Evolutionary conservation across 2,113 vertebrate species (phyloP).

Genomic region (Sphaerodactylus townsendi): DNA sequence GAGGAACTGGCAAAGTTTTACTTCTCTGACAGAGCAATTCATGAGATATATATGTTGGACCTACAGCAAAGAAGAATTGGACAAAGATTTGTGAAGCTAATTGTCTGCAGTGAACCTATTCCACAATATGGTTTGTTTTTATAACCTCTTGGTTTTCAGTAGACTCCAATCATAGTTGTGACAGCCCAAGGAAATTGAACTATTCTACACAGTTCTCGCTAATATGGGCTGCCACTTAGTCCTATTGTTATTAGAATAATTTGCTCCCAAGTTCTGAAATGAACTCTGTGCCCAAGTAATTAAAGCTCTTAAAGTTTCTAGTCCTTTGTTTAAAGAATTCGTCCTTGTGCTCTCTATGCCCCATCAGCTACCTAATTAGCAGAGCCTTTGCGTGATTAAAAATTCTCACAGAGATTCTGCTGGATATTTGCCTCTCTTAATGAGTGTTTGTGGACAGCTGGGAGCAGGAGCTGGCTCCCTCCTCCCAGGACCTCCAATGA

Average conservation of each 20-base stretch:
- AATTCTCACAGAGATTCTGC: conserved; percentile 99
- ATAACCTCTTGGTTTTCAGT: conserved; percentile 33
- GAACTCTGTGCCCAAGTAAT: conserved; percentile 99
- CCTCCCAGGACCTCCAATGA: conserved; percentile 89
- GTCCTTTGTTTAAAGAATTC: conserved; percentile 99
- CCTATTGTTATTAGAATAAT: conserved; percentile 97
- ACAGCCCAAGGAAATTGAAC: conserved; percentile 88
- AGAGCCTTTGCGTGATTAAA: conserved; percentile 97
- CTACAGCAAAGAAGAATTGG: conserved; percentile 24
- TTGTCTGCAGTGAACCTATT: conserved; percentile 41
- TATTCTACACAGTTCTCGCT: conserved; percentile 85
- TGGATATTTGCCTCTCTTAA: conserved; percentile 99
- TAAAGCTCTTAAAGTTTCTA: conserved; percentile 99
- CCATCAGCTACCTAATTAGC: conserved; percentile 99
- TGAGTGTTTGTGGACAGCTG: conserved; percentile 99
- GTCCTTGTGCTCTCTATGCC: conserved; percentile 99
- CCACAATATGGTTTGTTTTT: conserved; percentile 51
- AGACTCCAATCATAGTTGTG: conserved; percentile 58
- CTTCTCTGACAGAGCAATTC: conserved; percentile 12
- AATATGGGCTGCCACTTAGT: conserved; percentile 85
- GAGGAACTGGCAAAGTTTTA: conserved; percentile 22
- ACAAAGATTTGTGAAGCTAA: conserved; percentile 33
- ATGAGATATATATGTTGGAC: neutral
- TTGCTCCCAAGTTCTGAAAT: conserved; percentile 98
- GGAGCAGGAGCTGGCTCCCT: conserved; percentile 87